Evolutionary conservation across 2,888 invertebrate genomes (phyloP).

Genomic region (Euzophera pinguis): DNA sequence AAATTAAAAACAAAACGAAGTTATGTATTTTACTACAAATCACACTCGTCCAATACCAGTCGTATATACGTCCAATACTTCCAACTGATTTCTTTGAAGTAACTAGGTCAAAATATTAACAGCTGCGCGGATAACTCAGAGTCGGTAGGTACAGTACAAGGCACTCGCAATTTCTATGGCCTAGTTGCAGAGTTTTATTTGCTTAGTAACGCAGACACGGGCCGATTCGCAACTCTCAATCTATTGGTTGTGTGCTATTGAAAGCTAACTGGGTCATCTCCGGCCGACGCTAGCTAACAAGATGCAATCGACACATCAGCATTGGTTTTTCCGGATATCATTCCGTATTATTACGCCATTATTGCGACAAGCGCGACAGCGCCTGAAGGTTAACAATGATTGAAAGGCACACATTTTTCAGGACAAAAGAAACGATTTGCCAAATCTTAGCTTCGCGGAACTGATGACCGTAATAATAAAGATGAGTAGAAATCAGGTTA

Average conservation of each 20-base stretch:
- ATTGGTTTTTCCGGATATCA: constrained; percentile 20
- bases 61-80: too few relatives aligned
- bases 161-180: constrained; percentile 28
- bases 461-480: not conserved
- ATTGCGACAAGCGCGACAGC: not conserved
- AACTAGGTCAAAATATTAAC: constrained; percentile 1
- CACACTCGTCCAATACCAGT: not conserved
- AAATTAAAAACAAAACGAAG: too few relatives aligned
- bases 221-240: constrained; percentile 29
- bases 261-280: constrained; percentile 28
- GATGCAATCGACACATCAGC: constrained; percentile 17
- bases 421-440: constrained; percentile 5
- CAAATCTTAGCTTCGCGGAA: constrained; percentile 5
- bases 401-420: not conserved
- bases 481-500: not conserved
- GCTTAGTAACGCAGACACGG: constrained; percentile 31
- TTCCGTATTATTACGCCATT: not conserved
- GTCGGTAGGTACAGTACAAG: too few relatives aligned
- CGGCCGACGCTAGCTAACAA: constrained; percentile 18
- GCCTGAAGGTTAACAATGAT: not conserved
- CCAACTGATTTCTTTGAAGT: constrained; percentile 1
- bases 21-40: not conserved
- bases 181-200: constrained; percentile 32
- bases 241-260: not conserved
- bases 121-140: not conserved